Percentiles rank a stretch among this genome's conserved stretches.
These are phyloP conservation scores for Rhorus exstirpatorius DNA, from an alignment of 2,888 invertebrate species.

Conservation along the genomic window DNA sequence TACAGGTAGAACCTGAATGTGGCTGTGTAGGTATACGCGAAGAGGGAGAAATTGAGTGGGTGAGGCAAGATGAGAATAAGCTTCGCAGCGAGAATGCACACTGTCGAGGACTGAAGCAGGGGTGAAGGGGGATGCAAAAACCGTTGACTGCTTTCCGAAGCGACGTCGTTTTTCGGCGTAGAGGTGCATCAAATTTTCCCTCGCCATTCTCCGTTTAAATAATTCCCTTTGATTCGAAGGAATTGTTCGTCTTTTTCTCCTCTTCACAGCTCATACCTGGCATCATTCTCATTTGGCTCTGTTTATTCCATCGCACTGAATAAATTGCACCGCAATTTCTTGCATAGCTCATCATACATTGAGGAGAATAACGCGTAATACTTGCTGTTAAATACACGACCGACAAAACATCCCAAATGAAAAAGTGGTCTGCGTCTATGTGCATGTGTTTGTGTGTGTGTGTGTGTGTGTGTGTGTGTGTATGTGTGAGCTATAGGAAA, in stretches of 20 bases:
- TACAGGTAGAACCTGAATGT: slow-evolving; percentile 1
- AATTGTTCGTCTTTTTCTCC: slow-evolving; percentile 21
- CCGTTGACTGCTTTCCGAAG: slow-evolving; percentile 27
- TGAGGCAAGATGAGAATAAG: slow-evolving; percentile 45
- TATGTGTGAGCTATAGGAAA: background rate
- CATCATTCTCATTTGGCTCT: slow-evolving; percentile 34
- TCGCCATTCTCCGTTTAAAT: slow-evolving; percentile 37
- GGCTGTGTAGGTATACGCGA: slow-evolving; percentile 10
- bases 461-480: background rate
- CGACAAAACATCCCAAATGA: background rate
- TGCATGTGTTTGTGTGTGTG: background rate
- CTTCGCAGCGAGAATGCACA: slow-evolving; percentile 42
- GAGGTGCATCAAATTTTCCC: slow-evolving; percentile 51
- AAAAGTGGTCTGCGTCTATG: background rate
- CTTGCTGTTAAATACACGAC: slow-evolving; percentile 6
- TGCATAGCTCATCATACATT: slow-evolving; percentile 47
- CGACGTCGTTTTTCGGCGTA: slow-evolving; percentile 15
- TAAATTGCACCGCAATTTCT: slow-evolving; percentile 50
- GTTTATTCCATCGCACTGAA: background rate
- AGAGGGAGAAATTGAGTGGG: slow-evolving; percentile 45
- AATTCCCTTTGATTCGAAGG: slow-evolving; percentile 59
- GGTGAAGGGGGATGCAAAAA: slow-evolving; percentile 34
- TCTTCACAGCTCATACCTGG: background rate
- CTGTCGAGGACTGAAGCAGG: slow-evolving; percentile 32
- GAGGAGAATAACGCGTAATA: background rate